A percentile compares a stretch with the other conserved stretches of the same genome.
Evolutionary conservation across 1,140 invertebrate species (phyloP).

Genomic region (Pararge aegeria): DNA sequence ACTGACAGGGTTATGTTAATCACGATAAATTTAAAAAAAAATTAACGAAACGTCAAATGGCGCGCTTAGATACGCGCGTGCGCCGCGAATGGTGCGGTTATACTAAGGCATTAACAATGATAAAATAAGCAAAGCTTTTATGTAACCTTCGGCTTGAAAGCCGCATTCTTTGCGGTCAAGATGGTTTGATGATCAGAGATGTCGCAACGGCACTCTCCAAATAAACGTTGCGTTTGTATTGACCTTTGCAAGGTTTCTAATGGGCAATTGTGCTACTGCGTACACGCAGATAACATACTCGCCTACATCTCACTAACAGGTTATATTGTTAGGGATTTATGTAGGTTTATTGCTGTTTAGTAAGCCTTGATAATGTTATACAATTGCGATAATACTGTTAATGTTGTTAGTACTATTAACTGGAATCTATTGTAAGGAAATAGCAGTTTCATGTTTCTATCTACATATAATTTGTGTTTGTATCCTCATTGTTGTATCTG

Average conservation of each 20-base stretch:
- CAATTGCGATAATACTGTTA: too few relatives aligned
- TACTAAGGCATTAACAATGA: slow-evolving; percentile 61
- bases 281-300: slow-evolving; percentile 6
- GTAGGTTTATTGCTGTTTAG: neutral
- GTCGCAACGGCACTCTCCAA: slow-evolving; percentile 49
- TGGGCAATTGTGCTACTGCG: slow-evolving; percentile 16
- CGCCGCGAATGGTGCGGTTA: slow-evolving; percentile 49
- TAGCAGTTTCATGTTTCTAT: too few relatives aligned
- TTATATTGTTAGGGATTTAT: neutral
- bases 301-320: neutral
- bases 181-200: slow-evolving; percentile 52
- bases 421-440: too few relatives aligned
- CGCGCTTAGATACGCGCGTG: slow-evolving; percentile 51
- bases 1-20: slow-evolving; percentile 27
- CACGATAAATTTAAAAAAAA: slow-evolving; percentile 31
- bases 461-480: too few relatives aligned
- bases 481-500: too few relatives aligned
- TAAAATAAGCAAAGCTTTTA: slow-evolving; percentile 67
- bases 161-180: slow-evolving; percentile 72
- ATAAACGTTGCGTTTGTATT: slow-evolving; percentile 40
- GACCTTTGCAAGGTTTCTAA: slow-evolving; percentile 57
- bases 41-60: slow-evolving; percentile 32
- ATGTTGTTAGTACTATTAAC: too few relatives aligned
- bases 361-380: too few relatives aligned
- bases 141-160: slow-evolving; percentile 75